phyloP scores from a whole-genome alignment of 2,797 vertebrate genomes.

The Rhadinocentrus ornatus region DNA sequence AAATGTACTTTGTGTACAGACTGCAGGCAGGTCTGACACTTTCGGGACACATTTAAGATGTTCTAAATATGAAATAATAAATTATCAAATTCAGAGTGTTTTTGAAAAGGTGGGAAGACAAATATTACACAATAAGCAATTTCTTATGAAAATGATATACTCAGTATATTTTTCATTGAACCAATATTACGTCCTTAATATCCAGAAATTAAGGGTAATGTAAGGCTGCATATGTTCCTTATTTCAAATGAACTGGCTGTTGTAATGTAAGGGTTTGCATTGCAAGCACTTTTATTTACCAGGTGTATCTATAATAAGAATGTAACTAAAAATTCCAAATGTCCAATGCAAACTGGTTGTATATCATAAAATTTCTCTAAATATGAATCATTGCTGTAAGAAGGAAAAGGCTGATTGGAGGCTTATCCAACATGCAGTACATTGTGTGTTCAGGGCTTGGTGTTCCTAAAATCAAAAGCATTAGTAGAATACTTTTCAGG shows the following conservation, averaged over 20 bases:
- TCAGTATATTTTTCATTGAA: too few species aligned
- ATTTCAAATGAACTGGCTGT: background rate
- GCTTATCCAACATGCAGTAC: background rate
- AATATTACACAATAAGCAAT: too few species aligned
- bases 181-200: background rate
- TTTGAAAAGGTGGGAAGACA: too few species aligned
- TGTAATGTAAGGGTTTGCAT: too few species aligned
- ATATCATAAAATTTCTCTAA: background rate
- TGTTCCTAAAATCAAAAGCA: background rate
- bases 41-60: too few species aligned
- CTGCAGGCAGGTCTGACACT: background rate
- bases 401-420: too few species aligned
- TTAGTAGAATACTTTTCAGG: background rate
- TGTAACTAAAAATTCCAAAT: too few species aligned
- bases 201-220: background rate
- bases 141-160: too few species aligned
- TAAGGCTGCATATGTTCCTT: background rate
- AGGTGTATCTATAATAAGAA: background rate
- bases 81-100: too few species aligned
- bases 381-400: background rate
- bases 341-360: background rate
- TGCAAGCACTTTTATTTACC: background rate
- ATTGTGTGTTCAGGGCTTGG: too few species aligned
- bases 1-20: background rate
- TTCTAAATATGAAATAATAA: too few species aligned